Conservation (phyloP, 64 coral and sea anemone species). For the Montipora capricornis region DNA sequence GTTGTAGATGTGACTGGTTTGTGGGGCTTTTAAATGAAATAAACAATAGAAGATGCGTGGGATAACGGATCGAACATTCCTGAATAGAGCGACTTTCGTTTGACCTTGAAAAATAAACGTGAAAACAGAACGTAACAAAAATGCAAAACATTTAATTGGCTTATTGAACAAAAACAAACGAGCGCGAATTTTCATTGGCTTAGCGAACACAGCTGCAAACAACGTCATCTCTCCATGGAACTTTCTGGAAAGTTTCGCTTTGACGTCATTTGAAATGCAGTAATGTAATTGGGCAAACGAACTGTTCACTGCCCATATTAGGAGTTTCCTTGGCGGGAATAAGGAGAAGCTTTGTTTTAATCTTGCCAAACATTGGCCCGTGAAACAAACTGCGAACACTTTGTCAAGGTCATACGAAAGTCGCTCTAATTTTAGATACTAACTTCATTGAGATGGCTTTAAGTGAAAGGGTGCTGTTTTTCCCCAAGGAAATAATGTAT, state of each 20-base stretch:
- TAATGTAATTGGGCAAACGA: too few relatives aligned
- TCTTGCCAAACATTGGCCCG: background rate
- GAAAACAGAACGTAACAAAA: background rate
- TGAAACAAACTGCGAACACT: too few relatives aligned
- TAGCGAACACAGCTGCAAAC: too few relatives aligned
- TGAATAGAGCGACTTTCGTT: too few relatives aligned
- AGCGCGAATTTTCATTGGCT: too few relatives aligned
- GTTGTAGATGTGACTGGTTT: conserved; percentile 3
- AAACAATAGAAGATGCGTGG: background rate
- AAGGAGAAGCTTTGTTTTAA: too few relatives aligned
- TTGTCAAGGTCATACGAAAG: background rate
- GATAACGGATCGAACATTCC: background rate
- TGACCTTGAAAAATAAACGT: background rate
- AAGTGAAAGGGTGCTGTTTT: background rate
- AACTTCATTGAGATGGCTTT: conserved; percentile 24
- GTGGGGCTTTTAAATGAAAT: conserved; percentile 1
- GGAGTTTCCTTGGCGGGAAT: background rate
- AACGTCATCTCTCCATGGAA: too few relatives aligned
- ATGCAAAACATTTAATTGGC: too few relatives aligned
- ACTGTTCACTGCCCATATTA: too few relatives aligned
- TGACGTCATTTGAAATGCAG: too few relatives aligned
- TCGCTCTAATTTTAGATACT: background rate
- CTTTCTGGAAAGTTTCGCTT: too few relatives aligned
- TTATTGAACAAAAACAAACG: too few relatives aligned
- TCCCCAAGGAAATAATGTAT: conserved; percentile 8